phyloP scores from a whole-genome alignment of 1,140 invertebrate species.

The Pseudomyrmex pallidus region DNA sequence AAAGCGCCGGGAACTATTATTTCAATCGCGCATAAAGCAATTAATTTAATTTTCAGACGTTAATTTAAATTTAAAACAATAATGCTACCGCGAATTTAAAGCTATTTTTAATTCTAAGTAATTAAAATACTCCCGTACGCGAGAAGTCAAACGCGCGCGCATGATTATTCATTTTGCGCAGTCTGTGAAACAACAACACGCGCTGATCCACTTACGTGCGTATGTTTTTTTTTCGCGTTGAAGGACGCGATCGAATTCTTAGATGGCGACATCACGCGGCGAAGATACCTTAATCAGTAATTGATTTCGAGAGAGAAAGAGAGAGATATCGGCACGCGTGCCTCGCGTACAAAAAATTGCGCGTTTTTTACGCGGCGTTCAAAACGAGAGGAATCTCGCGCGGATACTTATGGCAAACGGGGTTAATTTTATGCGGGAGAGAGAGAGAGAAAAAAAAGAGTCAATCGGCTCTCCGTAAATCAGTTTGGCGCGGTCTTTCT shows the following conservation, averaged over 20 bases:
- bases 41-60: too few species aligned
- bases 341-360: constrained; percentile 43
- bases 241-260: constrained; percentile 62
- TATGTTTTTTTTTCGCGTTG: background rate
- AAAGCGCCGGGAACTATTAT: background rate
- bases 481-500: constrained; percentile 60
- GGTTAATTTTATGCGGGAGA: constrained; percentile 69
- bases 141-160: background rate
- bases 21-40: too few species aligned
- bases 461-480: constrained; percentile 62
- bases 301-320: constrained; percentile 10
- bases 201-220: background rate
- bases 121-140: background rate
- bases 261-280: background rate
- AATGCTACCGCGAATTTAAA: background rate
- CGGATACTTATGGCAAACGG: constrained; percentile 71
- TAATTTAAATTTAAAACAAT: background rate
- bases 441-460: constrained; percentile 45
- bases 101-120: background rate
- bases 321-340: constrained; percentile 32
- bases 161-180: constrained; percentile 30
- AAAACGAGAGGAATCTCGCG: constrained; percentile 6
- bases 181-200: background rate
- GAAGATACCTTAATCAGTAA: constrained; percentile 47
- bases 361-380: constrained; percentile 50